Percentiles rank a stretch among this genome's conserved stretches.
These are phyloP conservation scores for Entomobrya multifasciata DNA, from an alignment of 2,888 invertebrate species.

Conservation along the genomic window DNA sequence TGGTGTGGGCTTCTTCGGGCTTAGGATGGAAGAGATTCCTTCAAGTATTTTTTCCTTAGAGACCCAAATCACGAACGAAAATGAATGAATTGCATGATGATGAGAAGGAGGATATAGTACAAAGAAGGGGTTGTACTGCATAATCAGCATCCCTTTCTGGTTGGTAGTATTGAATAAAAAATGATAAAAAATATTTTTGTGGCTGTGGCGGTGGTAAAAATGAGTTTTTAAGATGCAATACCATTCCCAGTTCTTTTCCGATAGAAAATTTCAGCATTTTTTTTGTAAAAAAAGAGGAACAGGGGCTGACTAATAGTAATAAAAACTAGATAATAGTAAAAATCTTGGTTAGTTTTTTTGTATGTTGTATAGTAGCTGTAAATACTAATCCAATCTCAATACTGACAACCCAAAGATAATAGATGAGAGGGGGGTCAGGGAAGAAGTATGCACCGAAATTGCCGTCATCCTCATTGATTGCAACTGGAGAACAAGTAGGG, in stretches of 20 bases:
- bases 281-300: background rate
- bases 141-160: too few species aligned
- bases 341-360: too few species aligned
- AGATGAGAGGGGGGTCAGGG: conserved; percentile 18
- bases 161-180: too few species aligned
- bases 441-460: background rate
- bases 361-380: conserved; percentile 1
- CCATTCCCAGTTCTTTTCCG: too few species aligned
- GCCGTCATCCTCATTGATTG: conserved; percentile 13
- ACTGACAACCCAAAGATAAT: conserved; percentile 58
- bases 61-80: conserved; percentile 22
- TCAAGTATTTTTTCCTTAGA: too few species aligned
- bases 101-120: conserved; percentile 5
- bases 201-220: background rate
- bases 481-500: conserved; percentile 7
- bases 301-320: background rate
- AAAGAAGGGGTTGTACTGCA: too few species aligned
- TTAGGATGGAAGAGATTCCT: too few species aligned
- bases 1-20: too few species aligned
- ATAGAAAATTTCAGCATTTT: too few species aligned
- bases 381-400: conserved; percentile 59
- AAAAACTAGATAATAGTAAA: background rate
- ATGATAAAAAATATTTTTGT: background rate
- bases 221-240: conserved; percentile 17
- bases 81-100: background rate